Evolutionary conservation across 2,797 vertebrate species (phyloP), one percentile per base, ranked within the genome.

Genomic region (Pteronotus mesoamericanus): DNA sequence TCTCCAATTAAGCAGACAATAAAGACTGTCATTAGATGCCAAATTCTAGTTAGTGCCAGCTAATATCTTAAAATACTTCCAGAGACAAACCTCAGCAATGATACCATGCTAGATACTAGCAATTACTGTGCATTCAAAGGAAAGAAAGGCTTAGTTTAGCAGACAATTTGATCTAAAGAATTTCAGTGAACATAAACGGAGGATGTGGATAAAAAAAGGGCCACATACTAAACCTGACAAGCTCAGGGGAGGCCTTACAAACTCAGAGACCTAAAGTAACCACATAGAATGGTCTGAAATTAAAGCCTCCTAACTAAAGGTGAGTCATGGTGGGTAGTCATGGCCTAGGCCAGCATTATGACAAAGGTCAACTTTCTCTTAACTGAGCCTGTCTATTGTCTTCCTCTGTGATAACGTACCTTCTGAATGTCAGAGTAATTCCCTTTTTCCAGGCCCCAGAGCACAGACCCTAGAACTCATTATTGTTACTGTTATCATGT

Each of bases 131-230:
- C 82, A 32, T 69, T 78, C 57, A 92, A 86, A 95, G 79, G 96
- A 51, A 29, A 57, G 34, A 53, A 29, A 57, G 34, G 9, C 46
- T 92, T 59, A 8, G 55, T 48, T 83, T 71, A 34, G 72, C 2
- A 69, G 95, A 92, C 32, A 1, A 19, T 86, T 80, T 44, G 46
- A 77, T 64, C 95, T 95, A 79, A 96, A 95, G 18, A 78, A 66
- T 21, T 94, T 51, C 59, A 75, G 77, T 21, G 88, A 96, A 80
- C 79, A 93, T 42, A 79, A 80, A 93, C 92, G n/a, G 16, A 90
- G 32, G 75, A 16, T 37, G 22, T 15, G 19, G n/a, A 8, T 48
- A 14, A 37, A 26, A 26, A 26, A 9, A 48, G 75, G 75, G 75
- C 48, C n/a, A 24, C 46, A 9, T 1, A 19, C 7, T 8, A 37